Conservation (phyloP, 1,140 invertebrate genomes). For the Heliothis virescens region DNA sequence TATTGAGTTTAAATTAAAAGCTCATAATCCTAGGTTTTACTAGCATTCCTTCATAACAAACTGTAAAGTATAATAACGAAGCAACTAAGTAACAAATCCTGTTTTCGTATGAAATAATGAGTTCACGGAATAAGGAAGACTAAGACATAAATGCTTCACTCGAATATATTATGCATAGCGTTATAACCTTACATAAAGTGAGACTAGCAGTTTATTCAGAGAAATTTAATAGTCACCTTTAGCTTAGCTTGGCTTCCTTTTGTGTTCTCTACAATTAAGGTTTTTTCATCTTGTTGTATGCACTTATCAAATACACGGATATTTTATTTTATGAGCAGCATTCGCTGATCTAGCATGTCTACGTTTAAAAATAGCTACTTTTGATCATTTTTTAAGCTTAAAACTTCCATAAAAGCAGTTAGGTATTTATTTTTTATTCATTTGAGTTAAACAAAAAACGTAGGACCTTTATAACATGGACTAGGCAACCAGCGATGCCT, state of each 20-base stretch:
- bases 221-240: not conserved
- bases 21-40: not conserved
- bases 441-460: too few relatives aligned
- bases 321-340: not conserved
- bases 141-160: not conserved
- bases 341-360: not conserved
- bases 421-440: too few relatives aligned
- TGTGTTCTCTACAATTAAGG: too few relatives aligned
- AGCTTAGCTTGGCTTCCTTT: too few relatives aligned
- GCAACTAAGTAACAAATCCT: constrained; percentile 1
- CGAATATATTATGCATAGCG: not conserved
- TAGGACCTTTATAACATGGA: not conserved
- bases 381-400: not conserved
- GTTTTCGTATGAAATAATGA: constrained; percentile 10
- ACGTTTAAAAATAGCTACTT: constrained; percentile 8
- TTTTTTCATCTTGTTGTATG: not conserved
- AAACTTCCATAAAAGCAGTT: constrained; percentile 3
- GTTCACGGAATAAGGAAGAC: constrained; percentile 20
- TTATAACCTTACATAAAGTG: constrained; percentile 7
- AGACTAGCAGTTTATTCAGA: not conserved
- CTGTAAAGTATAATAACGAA: not conserved
- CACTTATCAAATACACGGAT: not conserved
- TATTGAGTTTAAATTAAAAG: too few relatives aligned
- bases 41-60: not conserved
- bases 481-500: too few relatives aligned